Conservation (phyloP, 1,140 invertebrate species). For the Belonocnema kinseyi region DNA sequence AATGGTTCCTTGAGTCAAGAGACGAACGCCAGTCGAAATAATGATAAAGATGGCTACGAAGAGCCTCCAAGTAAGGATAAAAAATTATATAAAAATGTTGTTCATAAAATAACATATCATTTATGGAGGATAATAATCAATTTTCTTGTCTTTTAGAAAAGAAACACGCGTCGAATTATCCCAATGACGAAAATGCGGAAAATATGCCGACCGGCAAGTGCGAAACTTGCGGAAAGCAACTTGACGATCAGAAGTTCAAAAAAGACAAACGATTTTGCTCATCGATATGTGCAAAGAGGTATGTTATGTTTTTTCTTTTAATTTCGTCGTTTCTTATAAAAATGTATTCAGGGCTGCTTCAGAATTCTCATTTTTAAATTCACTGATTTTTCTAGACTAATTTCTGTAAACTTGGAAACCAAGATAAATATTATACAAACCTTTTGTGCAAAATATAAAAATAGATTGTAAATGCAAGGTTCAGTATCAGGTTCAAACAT, state of each 20-base stretch:
- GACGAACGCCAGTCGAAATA: constrained; percentile 72
- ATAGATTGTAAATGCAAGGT: no score
- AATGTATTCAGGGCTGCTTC: not conserved
- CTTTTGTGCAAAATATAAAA: no score
- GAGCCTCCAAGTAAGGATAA: constrained; percentile 84
- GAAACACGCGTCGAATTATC: constrained; percentile 68
- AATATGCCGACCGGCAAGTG: constrained; percentile 81
- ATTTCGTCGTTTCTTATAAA: not conserved
- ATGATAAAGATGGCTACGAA: constrained; percentile 77
- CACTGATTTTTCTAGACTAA: no score
- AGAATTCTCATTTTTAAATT: no score
- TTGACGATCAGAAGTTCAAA: constrained; percentile 84
- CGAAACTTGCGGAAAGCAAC: constrained; percentile 84
- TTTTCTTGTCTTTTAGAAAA: constrained; percentile 58
- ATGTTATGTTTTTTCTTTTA: constrained; percentile 31
- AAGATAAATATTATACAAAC: no score
- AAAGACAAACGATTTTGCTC: constrained; percentile 89
- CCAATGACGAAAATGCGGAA: constrained; percentile 69
- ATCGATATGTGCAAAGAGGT: constrained; percentile 83
- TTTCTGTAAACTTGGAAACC: no score
- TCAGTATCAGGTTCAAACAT: no score
- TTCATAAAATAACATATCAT: not conserved
- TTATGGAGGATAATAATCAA: not conserved
- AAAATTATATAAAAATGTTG: constrained; percentile 35
- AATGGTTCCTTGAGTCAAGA: constrained; percentile 73